A percentile compares a stretch with the other conserved stretches of the same genome.
Conservation (phyloP, 2,797 vertebrate species). For the Micromesistius poutassou region DNA sequence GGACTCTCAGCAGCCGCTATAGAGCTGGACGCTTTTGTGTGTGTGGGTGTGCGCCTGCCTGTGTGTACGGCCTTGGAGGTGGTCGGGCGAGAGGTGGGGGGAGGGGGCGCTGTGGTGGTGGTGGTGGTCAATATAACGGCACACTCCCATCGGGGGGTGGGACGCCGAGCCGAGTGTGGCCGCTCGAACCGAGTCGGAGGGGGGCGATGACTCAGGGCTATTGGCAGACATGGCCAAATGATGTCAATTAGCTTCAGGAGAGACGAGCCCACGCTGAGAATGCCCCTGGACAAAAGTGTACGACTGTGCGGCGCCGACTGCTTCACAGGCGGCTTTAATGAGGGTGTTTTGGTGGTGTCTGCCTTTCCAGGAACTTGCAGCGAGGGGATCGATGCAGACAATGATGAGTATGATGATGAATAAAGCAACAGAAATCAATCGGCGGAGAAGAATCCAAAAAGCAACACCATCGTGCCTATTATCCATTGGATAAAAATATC, state of each 20-base stretch:
- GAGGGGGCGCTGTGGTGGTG: neutral
- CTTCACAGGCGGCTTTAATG: constrained; percentile 45
- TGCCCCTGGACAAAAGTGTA: constrained; percentile 44
- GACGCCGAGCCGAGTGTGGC: constrained; percentile 53
- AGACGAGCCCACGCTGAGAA: constrained; percentile 52
- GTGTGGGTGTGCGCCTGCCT: neutral
- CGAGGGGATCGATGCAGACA: neutral
- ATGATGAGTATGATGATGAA: constrained; percentile 14
- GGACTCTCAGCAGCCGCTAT: neutral
- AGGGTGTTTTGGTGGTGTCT: neutral
- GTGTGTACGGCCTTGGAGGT: constrained; percentile 25
- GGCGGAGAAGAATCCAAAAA: constrained; percentile 17
- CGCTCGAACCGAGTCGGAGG: constrained; percentile 49
- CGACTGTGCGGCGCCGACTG: constrained; percentile 38
- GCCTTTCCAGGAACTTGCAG: neutral
- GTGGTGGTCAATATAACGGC: constrained; percentile 43
- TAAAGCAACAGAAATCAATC: too few relatives aligned
- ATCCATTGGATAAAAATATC: constrained; percentile 38
- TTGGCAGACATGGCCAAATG: constrained; percentile 55
- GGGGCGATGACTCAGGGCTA: constrained; percentile 54
- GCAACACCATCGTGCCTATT: constrained; percentile 30
- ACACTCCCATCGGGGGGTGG: constrained; percentile 36
- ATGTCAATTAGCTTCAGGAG: constrained; percentile 64
- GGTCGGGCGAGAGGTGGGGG: constrained; percentile 30
- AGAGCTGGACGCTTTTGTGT: neutral